A percentile compares a stretch with the other conserved stretches of the same genome.
Conservation (phyloP, 2,113 vertebrate genomes). For the Donacobius atricapilla region DNA sequence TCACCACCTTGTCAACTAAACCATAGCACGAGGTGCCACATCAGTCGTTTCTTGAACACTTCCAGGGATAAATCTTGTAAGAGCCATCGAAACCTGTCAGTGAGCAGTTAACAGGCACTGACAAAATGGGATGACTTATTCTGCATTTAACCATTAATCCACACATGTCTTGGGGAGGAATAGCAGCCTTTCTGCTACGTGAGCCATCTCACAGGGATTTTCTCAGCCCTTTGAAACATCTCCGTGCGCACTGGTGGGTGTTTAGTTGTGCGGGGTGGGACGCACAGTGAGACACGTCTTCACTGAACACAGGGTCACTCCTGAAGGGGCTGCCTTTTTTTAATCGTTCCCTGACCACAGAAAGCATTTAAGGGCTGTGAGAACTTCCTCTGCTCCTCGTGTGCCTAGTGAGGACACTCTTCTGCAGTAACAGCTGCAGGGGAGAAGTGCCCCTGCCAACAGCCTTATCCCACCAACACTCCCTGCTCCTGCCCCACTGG, state of each 20-base stretch:
- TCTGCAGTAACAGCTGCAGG: neutral
- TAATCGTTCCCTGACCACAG: neutral
- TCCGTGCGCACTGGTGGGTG: neutral
- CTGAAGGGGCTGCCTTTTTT: neutral
- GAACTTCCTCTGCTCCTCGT: neutral
- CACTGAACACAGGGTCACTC: neutral
- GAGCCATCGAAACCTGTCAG: neutral
- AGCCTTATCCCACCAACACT: neutral
- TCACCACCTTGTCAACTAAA: neutral
- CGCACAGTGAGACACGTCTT: neutral
- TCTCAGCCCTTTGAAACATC: neutral
- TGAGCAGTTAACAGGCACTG: neutral
- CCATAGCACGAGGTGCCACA: neutral
- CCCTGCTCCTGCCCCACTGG: rapidly evolving
- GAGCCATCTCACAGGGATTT: neutral
- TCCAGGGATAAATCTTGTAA: neutral
- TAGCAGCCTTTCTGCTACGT: neutral
- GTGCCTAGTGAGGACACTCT: neutral
- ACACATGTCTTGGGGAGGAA: neutral
- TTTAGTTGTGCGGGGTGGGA: neutral
- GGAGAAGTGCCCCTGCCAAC: neutral
- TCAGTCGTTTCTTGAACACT: neutral
- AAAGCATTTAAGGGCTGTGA: constrained; percentile 22
- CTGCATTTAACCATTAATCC: neutral
- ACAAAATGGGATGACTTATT: neutral